A percentile compares a stretch with the other conserved stretches of the same genome.
These are phyloP conservation scores for Resseliella maxima DNA, from an alignment of 2,888 invertebrate genomes.

Conservation along the genomic window DNA sequence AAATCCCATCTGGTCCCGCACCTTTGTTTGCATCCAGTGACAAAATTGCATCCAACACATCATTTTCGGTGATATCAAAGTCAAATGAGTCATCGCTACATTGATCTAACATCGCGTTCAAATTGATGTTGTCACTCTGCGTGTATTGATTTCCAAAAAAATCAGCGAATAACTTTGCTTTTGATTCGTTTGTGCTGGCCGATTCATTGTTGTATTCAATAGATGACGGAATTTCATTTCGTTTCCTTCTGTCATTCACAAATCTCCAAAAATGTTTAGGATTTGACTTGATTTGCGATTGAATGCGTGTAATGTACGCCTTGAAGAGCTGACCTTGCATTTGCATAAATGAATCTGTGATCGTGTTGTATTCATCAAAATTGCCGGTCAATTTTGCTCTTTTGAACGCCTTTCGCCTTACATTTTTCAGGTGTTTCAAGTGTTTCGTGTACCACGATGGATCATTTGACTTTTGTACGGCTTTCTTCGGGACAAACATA, in stretches of 20 bases:
- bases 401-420: no score
- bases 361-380: no score
- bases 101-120: no score
- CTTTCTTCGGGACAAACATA: background rate
- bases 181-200: no score
- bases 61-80: background rate
- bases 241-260: background rate
- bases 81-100: no score
- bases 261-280: background rate
- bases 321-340: background rate
- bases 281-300: background rate
- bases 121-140: no score
- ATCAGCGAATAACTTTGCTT: no score
- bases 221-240: no score
- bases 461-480: no score
- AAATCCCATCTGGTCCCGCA: conserved; percentile 2
- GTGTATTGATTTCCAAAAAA: no score
- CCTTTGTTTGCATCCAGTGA: background rate
- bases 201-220: no score
- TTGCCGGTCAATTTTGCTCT: no score
- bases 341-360: background rate
- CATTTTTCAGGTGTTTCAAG: background rate
- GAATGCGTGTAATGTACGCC: background rate
- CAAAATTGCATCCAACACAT: background rate
- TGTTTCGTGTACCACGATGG: background rate